Conservation (phyloP, 2,113 vertebrate species). For the Leptodactylus fuscus region DNA sequence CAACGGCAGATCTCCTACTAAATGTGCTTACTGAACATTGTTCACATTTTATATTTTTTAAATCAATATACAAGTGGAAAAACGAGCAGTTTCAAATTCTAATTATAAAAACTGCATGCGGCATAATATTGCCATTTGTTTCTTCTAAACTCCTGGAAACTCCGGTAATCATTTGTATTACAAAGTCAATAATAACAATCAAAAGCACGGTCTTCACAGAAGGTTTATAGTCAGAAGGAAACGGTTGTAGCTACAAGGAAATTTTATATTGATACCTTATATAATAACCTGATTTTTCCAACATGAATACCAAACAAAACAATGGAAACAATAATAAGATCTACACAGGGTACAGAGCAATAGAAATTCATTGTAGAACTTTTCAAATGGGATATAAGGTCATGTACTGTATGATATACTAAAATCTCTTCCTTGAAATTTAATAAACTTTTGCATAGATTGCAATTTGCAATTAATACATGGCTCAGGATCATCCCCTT, state of each 20-base stretch:
- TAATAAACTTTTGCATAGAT: background rate
- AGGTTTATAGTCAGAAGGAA: slow-evolving; percentile 30
- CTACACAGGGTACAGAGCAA: background rate
- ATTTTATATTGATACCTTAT: slow-evolving; percentile 7
- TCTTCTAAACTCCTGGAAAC: slow-evolving; percentile 20
- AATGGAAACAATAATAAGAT: background rate
- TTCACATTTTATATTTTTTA: background rate
- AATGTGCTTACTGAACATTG: slow-evolving; percentile 6
- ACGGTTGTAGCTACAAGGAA: slow-evolving; percentile 32
- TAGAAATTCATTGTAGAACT: background rate
- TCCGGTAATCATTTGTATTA: slow-evolving; percentile 27
- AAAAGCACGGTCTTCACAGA: slow-evolving; percentile 18
- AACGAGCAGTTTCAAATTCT: background rate
- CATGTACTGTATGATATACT: too few species aligned
- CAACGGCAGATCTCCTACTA: background rate
- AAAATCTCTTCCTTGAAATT: background rate
- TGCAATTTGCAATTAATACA: background rate
- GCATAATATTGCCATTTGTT: slow-evolving; percentile 25
- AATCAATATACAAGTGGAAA: slow-evolving; percentile 22
- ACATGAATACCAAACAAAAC: background rate
- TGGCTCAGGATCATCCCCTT: background rate
- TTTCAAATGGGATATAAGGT: background rate
- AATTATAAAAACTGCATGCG: slow-evolving; percentile 25
- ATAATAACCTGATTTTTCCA: background rate
- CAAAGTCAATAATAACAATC: slow-evolving; percentile 54